Conservation (phyloP, 2,888 invertebrate species). For the Ctenicera cuprea region DNA sequence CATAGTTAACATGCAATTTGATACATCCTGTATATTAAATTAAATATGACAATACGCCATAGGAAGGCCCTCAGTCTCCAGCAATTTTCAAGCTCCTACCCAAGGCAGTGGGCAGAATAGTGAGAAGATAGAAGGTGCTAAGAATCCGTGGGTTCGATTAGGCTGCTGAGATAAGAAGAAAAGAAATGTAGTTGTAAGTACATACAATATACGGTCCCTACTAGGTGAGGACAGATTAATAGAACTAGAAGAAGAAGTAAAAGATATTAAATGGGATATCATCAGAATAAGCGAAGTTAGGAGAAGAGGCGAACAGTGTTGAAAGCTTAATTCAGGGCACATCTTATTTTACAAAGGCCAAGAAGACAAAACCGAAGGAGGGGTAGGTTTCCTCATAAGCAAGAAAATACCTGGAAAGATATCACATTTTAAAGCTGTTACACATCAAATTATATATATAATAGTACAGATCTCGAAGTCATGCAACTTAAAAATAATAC, state of each 20-base stretch:
- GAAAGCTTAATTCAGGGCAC: not conserved
- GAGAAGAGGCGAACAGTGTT: not conserved
- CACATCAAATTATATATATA: constrained; percentile 2
- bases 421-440: constrained; percentile 5
- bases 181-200: not conserved
- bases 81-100: too few relatives aligned
- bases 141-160: not conserved
- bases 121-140: not conserved
- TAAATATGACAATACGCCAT: too few relatives aligned
- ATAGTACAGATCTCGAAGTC: not conserved
- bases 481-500: constrained; percentile 4
- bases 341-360: not conserved
- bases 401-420: not conserved
- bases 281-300: not conserved
- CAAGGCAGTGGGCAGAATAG: too few relatives aligned
- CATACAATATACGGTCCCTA: not conserved
- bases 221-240: not conserved
- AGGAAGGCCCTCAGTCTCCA: too few relatives aligned
- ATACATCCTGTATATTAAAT: too few relatives aligned
- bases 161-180: not conserved
- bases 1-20: too few relatives aligned
- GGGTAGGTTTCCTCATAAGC: constrained; percentile 5
- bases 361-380: constrained; percentile 1
- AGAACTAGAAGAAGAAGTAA: not conserved
- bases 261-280: not conserved